A percentile compares a stretch with the other conserved stretches of the same genome.
phyloP scores from a whole-genome alignment of 1,140 invertebrate genomes.

The Conopomorpha cramerella region DNA sequence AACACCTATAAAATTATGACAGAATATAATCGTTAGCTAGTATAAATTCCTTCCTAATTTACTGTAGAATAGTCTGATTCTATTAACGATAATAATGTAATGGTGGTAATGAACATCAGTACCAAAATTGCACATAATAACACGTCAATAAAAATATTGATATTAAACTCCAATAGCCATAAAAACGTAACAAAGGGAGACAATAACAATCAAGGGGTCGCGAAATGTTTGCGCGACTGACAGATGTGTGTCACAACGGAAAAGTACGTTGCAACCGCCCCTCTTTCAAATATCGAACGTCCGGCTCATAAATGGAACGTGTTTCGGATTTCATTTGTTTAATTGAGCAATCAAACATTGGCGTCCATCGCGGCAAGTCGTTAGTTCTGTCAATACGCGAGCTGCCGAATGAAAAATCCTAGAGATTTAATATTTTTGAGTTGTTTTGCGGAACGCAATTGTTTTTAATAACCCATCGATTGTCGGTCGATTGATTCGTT shows the following conservation, averaged over 20 bases:
- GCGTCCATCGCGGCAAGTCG: constrained; percentile 26
- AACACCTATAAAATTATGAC: too few species aligned
- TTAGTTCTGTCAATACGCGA: constrained; percentile 44
- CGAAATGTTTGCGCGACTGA: neutral
- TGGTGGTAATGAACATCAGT: too few species aligned
- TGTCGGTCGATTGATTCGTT: neutral
- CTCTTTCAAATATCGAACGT: constrained; percentile 7
- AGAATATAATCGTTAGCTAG: too few species aligned
- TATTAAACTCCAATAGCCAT: too few species aligned
- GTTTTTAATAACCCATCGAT: too few species aligned
- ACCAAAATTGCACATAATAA: too few species aligned
- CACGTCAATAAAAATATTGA: too few species aligned
- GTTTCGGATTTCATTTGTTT: constrained; percentile 36
- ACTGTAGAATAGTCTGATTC: too few species aligned
- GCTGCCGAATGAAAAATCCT: constrained; percentile 33
- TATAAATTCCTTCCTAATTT: too few species aligned
- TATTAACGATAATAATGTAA: too few species aligned
- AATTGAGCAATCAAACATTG: constrained; percentile 45
- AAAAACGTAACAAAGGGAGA: too few species aligned
- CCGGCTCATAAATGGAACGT: constrained; percentile 10
- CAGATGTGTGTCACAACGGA: neutral
- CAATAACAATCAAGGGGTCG: neutral
- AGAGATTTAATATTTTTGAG: constrained; percentile 6
- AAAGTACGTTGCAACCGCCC: neutral
- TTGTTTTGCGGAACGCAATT: too few species aligned